phyloP scores from a whole-genome alignment of 2,797 vertebrate species.

The Cichlasoma orientale region DNA sequence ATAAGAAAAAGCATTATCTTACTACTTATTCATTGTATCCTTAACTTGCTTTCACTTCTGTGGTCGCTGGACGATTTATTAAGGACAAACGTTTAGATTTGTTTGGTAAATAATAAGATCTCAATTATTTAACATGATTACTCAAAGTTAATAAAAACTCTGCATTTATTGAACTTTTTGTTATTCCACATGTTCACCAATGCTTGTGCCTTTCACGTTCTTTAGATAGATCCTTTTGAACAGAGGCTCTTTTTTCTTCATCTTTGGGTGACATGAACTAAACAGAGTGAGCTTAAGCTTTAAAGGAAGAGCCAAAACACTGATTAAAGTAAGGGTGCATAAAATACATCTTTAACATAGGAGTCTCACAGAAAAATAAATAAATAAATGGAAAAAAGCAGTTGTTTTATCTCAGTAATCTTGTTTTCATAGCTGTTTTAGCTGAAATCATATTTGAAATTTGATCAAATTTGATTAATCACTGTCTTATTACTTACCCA shows the following conservation, averaged over 20 bases:
- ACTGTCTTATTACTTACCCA: background rate
- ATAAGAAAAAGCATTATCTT: background rate
- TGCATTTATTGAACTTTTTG: background rate
- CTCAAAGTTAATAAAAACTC: too few species aligned
- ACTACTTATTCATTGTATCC: background rate
- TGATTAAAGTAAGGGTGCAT: background rate
- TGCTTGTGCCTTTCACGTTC: background rate
- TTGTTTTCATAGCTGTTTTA: background rate
- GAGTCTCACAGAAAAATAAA: background rate
- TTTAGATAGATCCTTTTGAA: background rate
- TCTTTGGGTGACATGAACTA: fast-evolving
- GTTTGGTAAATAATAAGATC: background rate
- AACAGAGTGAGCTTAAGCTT: background rate
- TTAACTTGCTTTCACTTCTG: background rate
- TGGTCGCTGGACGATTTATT: background rate
- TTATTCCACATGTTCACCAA: background rate
- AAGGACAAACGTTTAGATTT: background rate
- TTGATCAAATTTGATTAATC: too few species aligned
- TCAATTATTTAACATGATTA: background rate
- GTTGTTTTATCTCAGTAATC: background rate
- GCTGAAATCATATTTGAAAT: background rate
- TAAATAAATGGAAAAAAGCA: background rate
- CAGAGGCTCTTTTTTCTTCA: background rate
- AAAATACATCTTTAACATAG: background rate
- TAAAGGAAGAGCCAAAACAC: background rate